Conservation (phyloP, 2,113 vertebrate species). For the Protobothrops flavoviridis region DNA sequence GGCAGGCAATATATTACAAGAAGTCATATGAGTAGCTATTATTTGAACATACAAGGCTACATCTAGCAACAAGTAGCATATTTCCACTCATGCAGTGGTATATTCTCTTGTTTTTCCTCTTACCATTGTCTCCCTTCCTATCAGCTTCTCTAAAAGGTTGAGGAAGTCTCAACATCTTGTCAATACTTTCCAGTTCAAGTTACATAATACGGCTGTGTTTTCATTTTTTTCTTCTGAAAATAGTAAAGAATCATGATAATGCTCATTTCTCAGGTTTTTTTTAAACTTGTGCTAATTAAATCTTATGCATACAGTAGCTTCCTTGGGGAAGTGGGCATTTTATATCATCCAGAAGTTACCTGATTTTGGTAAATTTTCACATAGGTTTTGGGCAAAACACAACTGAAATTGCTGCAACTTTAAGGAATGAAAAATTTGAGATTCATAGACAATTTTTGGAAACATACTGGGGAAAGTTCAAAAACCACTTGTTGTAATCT, state of each 20-base stretch:
- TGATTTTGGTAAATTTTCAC: not conserved
- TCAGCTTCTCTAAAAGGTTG: not conserved
- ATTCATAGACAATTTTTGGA: not conserved
- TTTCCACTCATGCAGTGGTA: not conserved
- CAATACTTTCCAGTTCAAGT: not conserved
- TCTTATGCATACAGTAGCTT: not conserved
- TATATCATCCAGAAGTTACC: not conserved
- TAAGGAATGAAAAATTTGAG: not conserved
- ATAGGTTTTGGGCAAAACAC: not conserved
- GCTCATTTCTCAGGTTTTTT: not conserved
- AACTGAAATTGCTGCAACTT: not conserved
- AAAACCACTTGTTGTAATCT: not conserved
- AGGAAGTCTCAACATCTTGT: not conserved
- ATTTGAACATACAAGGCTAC: not conserved
- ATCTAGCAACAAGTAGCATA: not conserved
- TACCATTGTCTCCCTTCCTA: not conserved
- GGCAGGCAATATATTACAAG: not conserved
- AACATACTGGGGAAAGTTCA: not conserved
- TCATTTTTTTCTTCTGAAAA: not conserved
- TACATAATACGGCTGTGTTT: not conserved
- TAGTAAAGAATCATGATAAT: not conserved
- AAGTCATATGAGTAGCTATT: constrained; percentile 4
- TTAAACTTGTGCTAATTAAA: not conserved
- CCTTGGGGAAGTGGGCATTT: not conserved
- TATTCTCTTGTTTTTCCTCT: not conserved